phyloP scores from a whole-genome alignment of 2,797 vertebrate species.

The Enteromius treurensis region DNA sequence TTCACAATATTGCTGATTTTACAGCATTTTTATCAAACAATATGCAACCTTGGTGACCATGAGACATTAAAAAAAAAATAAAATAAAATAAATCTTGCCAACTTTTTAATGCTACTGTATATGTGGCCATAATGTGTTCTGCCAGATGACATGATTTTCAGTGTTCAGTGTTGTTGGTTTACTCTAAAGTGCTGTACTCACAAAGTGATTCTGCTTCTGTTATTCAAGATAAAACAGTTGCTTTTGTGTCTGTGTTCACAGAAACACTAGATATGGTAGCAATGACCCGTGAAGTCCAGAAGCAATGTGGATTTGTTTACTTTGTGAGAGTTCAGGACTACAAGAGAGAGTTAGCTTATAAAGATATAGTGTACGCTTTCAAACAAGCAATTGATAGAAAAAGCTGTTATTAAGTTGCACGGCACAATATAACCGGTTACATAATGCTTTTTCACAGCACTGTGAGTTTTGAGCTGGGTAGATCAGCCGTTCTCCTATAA shows the following conservation, averaged over 20 bases:
- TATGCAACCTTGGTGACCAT: background rate
- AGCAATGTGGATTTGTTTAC: slow-evolving; percentile 62
- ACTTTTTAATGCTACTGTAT: background rate
- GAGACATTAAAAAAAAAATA: background rate
- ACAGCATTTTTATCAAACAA: background rate
- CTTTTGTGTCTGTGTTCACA: slow-evolving; percentile 40
- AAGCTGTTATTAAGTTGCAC: background rate
- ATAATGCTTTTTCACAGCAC: slow-evolving; percentile 1
- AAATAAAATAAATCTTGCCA: too few species aligned
- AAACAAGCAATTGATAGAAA: background rate
- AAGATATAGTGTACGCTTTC: background rate
- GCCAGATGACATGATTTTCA: slow-evolving; percentile 10
- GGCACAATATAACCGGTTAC: background rate
- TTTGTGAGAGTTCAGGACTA: slow-evolving; percentile 57
- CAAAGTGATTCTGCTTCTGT: background rate
- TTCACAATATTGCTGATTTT: background rate
- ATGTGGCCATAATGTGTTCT: background rate
- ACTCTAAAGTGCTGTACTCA: slow-evolving; percentile 8
- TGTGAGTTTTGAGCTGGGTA: background rate
- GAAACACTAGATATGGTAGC: slow-evolving; percentile 42
- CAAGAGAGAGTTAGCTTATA: slow-evolving; percentile 67
- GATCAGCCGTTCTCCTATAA: background rate
- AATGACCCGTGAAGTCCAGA: slow-evolving; percentile 45
- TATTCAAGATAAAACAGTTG: slow-evolving; percentile 1
- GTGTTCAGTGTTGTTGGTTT: slow-evolving; percentile 26